Evolutionary conservation across 2,113 vertebrate genomes (phyloP).

Genomic region (Dasyprocta punctata): DNA sequence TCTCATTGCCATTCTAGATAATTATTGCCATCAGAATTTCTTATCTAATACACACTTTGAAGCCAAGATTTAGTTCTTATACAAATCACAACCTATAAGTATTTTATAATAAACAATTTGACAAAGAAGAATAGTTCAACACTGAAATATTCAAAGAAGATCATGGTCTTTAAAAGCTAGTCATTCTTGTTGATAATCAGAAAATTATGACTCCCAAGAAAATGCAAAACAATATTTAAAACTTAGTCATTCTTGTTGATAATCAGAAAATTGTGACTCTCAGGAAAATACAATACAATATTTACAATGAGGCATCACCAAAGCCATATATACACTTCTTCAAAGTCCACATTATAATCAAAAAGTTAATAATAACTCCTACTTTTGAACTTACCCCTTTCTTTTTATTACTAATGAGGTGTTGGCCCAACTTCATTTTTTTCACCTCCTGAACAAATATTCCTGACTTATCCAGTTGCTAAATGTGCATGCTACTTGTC

Average conservation of each 20-base stretch:
- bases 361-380: not conserved
- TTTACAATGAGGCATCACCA: not conserved
- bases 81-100: not conserved
- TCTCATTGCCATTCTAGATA: not conserved
- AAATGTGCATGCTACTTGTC: not conserved
- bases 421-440: not conserved
- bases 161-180: conserved; percentile 21
- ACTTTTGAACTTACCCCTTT: not conserved
- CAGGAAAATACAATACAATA: not conserved
- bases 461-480: not conserved
- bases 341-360: not conserved
- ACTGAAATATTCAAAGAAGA: not conserved
- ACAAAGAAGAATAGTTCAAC: not conserved
- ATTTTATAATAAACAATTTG: not conserved
- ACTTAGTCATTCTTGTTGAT: not conserved
- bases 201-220: not conserved
- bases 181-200: not conserved
- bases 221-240: too few species aligned
- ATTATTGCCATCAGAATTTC: not conserved
- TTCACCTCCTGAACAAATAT: not conserved
- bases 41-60: not conserved
- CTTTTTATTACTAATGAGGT: not conserved
- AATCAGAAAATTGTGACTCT: not conserved
- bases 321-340: not conserved
- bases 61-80: not conserved